Evolutionary conservation across 2,797 vertebrate genomes (phyloP).

Genomic region (Poeciliopsis turneri): DNA sequence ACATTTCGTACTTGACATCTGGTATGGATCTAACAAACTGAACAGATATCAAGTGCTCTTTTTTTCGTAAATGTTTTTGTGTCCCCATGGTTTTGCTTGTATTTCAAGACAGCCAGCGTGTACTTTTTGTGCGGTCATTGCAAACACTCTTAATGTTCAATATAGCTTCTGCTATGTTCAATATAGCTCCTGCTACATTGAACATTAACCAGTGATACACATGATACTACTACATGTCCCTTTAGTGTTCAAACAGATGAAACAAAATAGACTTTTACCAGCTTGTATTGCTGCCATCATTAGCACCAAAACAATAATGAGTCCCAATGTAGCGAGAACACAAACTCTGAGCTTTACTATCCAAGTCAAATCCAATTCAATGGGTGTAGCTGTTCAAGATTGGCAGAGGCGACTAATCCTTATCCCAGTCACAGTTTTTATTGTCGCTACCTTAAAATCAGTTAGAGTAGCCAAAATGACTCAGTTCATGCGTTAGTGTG

Average conservation of each 20-base stretch:
- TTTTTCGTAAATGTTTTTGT: background rate
- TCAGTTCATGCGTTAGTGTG: conserved; percentile 36
- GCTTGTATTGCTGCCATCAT: background rate
- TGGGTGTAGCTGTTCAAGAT: background rate
- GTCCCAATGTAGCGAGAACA: background rate
- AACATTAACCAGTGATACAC: background rate
- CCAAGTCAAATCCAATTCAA: background rate
- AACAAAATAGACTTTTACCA: background rate
- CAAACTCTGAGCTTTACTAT: background rate
- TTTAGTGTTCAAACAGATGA: background rate
- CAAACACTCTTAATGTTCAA: background rate
- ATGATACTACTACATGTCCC: background rate
- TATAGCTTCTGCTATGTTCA: background rate
- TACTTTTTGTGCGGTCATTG: background rate
- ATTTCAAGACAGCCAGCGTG: background rate
- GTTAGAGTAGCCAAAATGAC: conserved; percentile 30
- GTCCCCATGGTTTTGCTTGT: background rate
- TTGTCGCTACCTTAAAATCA: conserved; percentile 17
- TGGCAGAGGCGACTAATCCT: background rate
- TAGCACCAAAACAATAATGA: background rate
- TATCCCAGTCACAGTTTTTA: conserved; percentile 8
- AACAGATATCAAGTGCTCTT: background rate
- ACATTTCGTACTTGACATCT: background rate
- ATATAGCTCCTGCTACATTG: background rate
- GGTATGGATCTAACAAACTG: background rate